A percentile compares a stretch with the other conserved stretches of the same genome.
These are phyloP conservation scores for Pipra filicauda DNA, from an alignment of 2,113 vertebrate species.

Conservation along the genomic window DNA sequence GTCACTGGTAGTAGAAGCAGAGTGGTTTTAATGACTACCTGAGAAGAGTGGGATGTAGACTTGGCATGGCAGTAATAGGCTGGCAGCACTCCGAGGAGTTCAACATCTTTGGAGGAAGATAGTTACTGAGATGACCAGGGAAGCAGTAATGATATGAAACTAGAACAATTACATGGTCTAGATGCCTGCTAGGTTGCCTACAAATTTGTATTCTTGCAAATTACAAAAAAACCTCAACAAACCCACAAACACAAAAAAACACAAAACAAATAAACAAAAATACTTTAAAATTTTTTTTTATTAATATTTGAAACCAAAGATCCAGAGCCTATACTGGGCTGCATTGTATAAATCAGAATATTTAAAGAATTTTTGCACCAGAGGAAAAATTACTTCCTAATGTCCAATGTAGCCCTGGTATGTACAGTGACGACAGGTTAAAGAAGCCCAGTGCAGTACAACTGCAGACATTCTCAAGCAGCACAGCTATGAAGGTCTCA, in stretches of 20 bases:
- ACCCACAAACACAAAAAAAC: too few relatives aligned
- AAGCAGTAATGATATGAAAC: background rate
- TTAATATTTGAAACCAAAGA: background rate
- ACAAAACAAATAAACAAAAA: too few relatives aligned
- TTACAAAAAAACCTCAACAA: background rate
- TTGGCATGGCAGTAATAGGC: background rate
- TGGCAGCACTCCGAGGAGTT: background rate
- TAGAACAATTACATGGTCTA: background rate
- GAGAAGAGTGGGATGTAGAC: background rate
- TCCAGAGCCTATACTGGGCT: background rate
- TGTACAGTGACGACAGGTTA: background rate
- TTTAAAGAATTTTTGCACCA: background rate
- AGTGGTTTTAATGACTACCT: background rate
- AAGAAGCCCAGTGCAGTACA: background rate
- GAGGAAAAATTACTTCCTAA: background rate
- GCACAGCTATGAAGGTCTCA: background rate
- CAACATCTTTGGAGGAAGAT: background rate
- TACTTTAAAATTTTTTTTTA: background rate
- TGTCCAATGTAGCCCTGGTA: background rate
- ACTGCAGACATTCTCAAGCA: background rate
- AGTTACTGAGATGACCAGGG: background rate
- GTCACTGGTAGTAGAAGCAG: background rate
- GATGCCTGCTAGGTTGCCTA: background rate
- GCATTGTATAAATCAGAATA: background rate
- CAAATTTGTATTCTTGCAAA: background rate